These are phyloP conservation scores for fruit fly (Drosophila melanogaster) DNA, from an alignment of 1,140 invertebrate genomes.

Conservation along the genomic window DNA sequence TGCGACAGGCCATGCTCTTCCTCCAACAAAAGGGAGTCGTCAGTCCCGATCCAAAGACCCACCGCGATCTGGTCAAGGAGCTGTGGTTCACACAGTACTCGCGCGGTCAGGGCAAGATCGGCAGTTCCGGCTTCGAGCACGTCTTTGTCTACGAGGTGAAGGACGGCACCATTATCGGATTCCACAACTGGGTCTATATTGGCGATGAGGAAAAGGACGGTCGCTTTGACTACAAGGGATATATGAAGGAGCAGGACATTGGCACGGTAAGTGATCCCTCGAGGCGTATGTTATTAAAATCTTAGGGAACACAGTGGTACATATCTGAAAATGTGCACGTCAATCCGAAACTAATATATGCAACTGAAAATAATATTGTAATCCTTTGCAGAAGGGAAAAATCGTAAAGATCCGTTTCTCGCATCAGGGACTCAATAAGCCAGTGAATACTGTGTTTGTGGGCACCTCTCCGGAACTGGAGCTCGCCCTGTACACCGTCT, in stretches of 20 bases:
- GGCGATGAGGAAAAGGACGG: conserved; percentile 89
- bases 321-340: neutral
- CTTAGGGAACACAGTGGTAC: neutral
- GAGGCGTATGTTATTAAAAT: neutral
- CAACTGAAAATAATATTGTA: neutral
- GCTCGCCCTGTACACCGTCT: conserved; percentile 95
- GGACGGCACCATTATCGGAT: conserved; percentile 90
- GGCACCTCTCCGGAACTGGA: conserved; percentile 97
- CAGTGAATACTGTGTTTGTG: conserved; percentile 92
- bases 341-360: too few relatives aligned
- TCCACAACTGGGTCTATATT: conserved; percentile 96
- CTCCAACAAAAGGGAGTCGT: conserved; percentile 89
- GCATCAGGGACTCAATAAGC: conserved; percentile 90
- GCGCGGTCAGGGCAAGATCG: conserved; percentile 89
- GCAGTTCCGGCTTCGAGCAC: conserved; percentile 94
- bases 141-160: conserved; percentile 94
- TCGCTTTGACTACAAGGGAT: conserved; percentile 91
- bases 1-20: conserved; percentile 90
- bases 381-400: conserved; percentile 89
- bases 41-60: conserved; percentile 87
- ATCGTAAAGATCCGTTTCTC: conserved; percentile 91
- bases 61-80: conserved; percentile 90
- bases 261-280: conserved; percentile 87
- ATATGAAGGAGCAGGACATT: conserved; percentile 89
- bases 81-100: conserved; percentile 94